These are phyloP conservation scores for Poeciliopsis presidionis DNA, from an alignment of 2,797 vertebrate species.

Conservation along the genomic window DNA sequence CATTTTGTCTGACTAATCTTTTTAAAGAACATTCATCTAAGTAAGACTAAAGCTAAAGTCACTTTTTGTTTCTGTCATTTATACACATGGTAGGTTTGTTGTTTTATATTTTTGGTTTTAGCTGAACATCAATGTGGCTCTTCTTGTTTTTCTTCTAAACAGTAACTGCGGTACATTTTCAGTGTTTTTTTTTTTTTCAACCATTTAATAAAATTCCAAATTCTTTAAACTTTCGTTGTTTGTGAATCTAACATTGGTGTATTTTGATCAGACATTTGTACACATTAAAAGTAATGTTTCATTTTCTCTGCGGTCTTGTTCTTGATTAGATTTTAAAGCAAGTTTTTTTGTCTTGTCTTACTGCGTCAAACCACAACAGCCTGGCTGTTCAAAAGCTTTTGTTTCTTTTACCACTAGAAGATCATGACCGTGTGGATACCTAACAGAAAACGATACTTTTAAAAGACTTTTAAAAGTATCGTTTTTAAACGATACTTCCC, in stretches of 20 bases:
- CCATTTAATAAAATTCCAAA: not conserved
- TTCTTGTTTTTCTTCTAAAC: constrained; percentile 2
- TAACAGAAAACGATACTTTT: no score
- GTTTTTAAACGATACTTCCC: no score
- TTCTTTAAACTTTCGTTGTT: constrained; percentile 10
- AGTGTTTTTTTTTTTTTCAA: constrained; percentile 9
- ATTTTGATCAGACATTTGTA: constrained; percentile 23
- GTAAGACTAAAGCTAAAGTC: not conserved
- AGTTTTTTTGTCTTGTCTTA: not conserved
- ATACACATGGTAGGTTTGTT: not conserved
- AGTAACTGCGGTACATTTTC: constrained; percentile 20
- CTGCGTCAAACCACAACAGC: no score
- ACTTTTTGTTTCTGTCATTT: not conserved
- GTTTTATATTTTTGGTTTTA: not conserved
- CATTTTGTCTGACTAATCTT: constrained; percentile 22
- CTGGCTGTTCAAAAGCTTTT: no score
- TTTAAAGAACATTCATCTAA: not conserved
- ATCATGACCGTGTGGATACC: no score
- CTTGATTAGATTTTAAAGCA: fast-evolving
- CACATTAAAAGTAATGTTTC: constrained; percentile 26
- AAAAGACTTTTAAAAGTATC: no score
- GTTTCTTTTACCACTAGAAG: no score
- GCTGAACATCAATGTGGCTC: not conserved
- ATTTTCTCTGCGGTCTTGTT: not conserved
- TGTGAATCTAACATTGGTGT: constrained; percentile 29